Evolutionary conservation across 2,888 invertebrate species (phyloP).

Genomic region (Nipponacmea schrenckii): DNA sequence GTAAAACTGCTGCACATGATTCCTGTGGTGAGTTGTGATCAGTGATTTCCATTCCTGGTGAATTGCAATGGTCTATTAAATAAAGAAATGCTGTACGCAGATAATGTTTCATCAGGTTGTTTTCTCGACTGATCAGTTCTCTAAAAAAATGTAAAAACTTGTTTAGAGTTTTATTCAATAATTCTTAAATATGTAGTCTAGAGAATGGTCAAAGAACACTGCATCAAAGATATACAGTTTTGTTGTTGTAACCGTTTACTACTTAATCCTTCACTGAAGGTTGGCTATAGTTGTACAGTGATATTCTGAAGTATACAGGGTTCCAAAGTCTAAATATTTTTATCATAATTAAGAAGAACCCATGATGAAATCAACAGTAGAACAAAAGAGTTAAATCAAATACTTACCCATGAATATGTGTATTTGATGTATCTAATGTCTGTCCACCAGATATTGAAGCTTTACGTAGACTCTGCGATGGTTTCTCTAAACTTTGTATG

Average conservation of each 20-base stretch:
- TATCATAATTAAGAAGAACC: too few species aligned
- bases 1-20: conserved; percentile 57
- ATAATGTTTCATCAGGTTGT: conserved; percentile 59
- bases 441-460: conserved; percentile 61
- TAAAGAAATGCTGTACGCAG: conserved; percentile 62
- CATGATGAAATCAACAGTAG: too few species aligned
- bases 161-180: too few species aligned
- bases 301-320: too few species aligned
- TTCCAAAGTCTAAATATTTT: too few species aligned
- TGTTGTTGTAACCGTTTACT: too few species aligned
- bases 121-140: conserved; percentile 63
- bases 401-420: conserved; percentile 61
- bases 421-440: conserved; percentile 61
- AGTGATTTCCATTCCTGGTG: conserved; percentile 58
- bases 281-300: too few species aligned
- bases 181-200: too few species aligned
- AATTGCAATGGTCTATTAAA: conserved; percentile 64
- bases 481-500: conserved; percentile 64
- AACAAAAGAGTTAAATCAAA: too few species aligned
- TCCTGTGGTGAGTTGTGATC: conserved; percentile 50
- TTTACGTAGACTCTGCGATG: conserved; percentile 62
- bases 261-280: too few species aligned
- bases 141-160: conserved; percentile 37
- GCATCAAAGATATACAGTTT: too few species aligned
- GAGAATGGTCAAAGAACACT: too few species aligned